Evolutionary conservation across 2,888 invertebrate genomes (phyloP).

Genomic region (Rhimphoctona megacephalus): DNA sequence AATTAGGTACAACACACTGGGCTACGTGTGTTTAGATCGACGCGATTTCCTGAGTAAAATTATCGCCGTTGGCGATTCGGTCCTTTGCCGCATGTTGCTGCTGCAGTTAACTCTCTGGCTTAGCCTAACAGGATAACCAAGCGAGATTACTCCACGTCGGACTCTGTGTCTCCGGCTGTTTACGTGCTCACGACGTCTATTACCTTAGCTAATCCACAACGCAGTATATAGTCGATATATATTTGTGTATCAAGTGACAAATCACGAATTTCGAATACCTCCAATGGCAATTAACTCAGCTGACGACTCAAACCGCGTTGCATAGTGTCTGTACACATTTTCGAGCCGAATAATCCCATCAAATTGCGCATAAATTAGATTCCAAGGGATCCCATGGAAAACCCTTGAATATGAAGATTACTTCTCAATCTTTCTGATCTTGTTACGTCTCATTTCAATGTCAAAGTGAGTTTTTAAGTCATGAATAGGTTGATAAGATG

Average conservation of each 20-base stretch:
- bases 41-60: conserved; percentile 70
- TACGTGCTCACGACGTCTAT: conserved; percentile 54
- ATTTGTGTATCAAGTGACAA: conserved; percentile 26
- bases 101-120: conserved; percentile 53
- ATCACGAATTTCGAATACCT: conserved; percentile 20
- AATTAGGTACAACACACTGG: conserved; percentile 71
- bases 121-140: conserved; percentile 50
- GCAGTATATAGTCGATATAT: conserved; percentile 18
- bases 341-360: conserved; percentile 8
- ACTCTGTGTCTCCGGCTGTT: conserved; percentile 49
- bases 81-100: conserved; percentile 53
- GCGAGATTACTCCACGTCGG: conserved; percentile 46
- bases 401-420: background rate
- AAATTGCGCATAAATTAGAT: background rate
- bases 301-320: background rate
- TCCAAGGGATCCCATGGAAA: background rate
- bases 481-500: background rate
- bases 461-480: background rate
- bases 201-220: conserved; percentile 56
- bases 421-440: conserved; percentile 10
- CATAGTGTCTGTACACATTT: background rate
- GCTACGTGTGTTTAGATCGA: conserved; percentile 71
- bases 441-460: background rate
- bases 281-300: conserved; percentile 16
- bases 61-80: conserved; percentile 68